Evolutionary conservation across 2,113 vertebrate genomes (phyloP), one percentile per base, ranked within the genome.

Genomic region (Oryzias woworae): DNA sequence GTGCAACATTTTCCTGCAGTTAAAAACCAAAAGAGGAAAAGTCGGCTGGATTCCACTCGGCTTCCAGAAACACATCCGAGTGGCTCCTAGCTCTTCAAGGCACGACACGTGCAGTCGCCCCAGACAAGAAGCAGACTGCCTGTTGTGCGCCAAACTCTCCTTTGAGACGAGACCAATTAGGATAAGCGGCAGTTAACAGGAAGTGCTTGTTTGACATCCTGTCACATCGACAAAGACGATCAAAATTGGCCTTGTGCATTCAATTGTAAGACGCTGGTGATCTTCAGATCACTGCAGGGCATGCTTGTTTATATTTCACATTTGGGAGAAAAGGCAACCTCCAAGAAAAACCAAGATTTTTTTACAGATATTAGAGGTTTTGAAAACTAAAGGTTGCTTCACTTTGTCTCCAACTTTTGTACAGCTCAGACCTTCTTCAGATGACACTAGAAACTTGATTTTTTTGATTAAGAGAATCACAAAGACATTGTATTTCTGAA

Each of bases 171-270:
- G 71, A 48, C 86, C 91, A 92, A 91, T 92, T 92, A 91, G 91
- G 88, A 89, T 89, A 91, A 91, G 87, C 81, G 88, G 85, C 84
- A 66, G 78, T 91, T 90, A 88, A 77, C 89, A 89, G 89, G 88
- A 90, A 89, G 81, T 77, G 85, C 85, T 88, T 91, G 90, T 92
- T 91, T 92, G 89, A 91, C 91, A 90, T 89, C 73, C 80, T 86
- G 90, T 92, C 91, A 88, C 52, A 84, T 89, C 90, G 91, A 90
- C 78, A 73, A 90, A 90, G 83, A 88, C 88, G 69, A 73, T 60
- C 69, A 23, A 84, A 82, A 88, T 84, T 89, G 82, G 78, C 80
- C 66, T 51, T 69, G 66, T 49, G 75, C 36, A 3, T 10, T 36
- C 12, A 36, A 12, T 36, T 36, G 52, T 78, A 69, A 84, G 85